A percentile compares a stretch with the other conserved stretches of the same genome.
phyloP scores from a whole-genome alignment of 2,797 vertebrate species.

The Lophius americanus region DNA sequence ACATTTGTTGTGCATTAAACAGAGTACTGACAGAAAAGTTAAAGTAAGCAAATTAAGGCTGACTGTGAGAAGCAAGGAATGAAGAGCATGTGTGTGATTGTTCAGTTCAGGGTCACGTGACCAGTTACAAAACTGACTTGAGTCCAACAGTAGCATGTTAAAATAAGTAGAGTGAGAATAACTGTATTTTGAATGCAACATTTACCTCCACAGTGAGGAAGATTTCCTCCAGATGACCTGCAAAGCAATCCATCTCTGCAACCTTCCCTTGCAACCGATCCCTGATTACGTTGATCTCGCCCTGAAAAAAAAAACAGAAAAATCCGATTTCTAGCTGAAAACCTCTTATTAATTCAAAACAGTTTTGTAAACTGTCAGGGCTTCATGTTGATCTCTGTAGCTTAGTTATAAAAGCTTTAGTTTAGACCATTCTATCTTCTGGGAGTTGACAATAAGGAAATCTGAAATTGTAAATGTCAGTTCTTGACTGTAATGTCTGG shows the following conservation, averaged over 20 bases:
- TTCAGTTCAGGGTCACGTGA: neutral
- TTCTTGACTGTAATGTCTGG: neutral
- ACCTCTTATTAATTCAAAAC: no score
- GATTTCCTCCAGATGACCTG: constrained; percentile 95
- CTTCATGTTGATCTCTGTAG: neutral
- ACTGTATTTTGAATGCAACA: neutral
- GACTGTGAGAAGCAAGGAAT: constrained; percentile 1
- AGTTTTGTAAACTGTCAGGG: no score
- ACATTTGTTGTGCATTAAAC: neutral
- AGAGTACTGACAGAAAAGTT: neutral
- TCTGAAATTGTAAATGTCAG: neutral
- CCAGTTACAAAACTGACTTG: neutral
- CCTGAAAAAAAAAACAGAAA: constrained; percentile 67
- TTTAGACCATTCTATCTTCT: constrained; percentile 26
- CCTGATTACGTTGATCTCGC: constrained; percentile 82
- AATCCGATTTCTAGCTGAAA: no score
- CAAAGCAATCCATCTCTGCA: constrained; percentile 92
- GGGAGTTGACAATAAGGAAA: constrained; percentile 7
- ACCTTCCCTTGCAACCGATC: constrained; percentile 87
- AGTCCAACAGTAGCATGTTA: neutral
- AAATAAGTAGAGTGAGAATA: constrained; percentile 3
- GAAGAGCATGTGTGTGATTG: constrained; percentile 4
- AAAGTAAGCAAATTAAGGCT: neutral
- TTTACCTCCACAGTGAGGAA: constrained; percentile 96
- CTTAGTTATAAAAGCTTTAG: neutral